Base-by-base conservation (phyloP, 2,113 vertebrate genomes). In the Phrynosoma blainvillii region DNA sequence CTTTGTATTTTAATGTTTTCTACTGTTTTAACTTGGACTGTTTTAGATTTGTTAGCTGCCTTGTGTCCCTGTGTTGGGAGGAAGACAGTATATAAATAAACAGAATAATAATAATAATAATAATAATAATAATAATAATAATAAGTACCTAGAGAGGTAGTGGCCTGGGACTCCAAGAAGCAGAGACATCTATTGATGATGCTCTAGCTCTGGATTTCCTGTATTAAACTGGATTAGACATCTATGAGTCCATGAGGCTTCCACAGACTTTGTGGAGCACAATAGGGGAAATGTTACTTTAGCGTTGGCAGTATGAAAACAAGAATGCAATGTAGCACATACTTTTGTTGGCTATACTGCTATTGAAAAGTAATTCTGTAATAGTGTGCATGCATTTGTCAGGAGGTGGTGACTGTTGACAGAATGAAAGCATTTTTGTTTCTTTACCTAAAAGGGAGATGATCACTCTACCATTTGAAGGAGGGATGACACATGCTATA, bases 341-440 rank as follows among this genome's bases (percentile, higher is more conserved):
- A 40, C 21, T 59, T 74, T 75, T 21, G 10, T 84, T 71, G 71
- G 52, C 68, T 54, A 56, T 21, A 32, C 13, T 47, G 71, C 13
- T 40, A 23, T 16, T 56, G n/a, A 84, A 76, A 84, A 76, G 56
- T 76, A 59, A 80, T 80, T 80, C 30, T 20, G 21, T 27, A 80
- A 62, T 3, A 36, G 18, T 5, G 11, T n/a, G 14, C 13, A 65
- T 70, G 36, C 18, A 65, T 70, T 70, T 83, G 5, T 20, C 27
- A 25, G 25, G 16, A 59, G 13, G 70, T 1, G 1, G 18, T 52
- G 25, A 42, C 25, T 65, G 36, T 10, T 23, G 27, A 65, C 8
- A 42, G 32, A 84, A 75, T 5, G 47, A 30, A 85, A 85, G 27
- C 74, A n/a, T 68, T 76, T 78, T 86, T n/a, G 12, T 14, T 86